A percentile compares a stretch with the other conserved stretches of the same genome.
Evolutionary conservation across 2,113 vertebrate species (phyloP).

Genomic region (Bos javanicus): DNA sequence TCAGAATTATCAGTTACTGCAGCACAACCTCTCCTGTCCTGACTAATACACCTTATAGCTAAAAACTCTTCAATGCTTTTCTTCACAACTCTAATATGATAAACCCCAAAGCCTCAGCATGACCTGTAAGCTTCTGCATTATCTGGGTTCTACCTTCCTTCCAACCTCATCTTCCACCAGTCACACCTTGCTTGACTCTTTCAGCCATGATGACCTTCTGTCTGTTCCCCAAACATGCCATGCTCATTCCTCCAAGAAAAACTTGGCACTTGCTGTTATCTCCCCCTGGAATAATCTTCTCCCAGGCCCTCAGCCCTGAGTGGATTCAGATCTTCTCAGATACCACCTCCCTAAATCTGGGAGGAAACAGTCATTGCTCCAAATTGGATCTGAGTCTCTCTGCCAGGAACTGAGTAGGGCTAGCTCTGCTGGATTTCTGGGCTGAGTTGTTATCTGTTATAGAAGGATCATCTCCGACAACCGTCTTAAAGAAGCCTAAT

Average conservation of each 20-base stretch:
- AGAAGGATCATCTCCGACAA: no score
- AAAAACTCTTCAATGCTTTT: neutral
- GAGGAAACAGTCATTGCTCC: no score
- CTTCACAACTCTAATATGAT: rapidly evolving
- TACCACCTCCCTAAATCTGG: neutral
- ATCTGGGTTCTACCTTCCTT: neutral
- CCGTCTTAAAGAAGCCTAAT: neutral
- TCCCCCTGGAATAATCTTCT: neutral
- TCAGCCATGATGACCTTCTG: neutral
- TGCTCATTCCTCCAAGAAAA: no score
- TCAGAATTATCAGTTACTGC: neutral
- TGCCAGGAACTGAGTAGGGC: no score
- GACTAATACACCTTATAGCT: neutral
- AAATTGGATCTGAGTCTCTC: no score
- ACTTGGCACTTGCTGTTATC: neutral
- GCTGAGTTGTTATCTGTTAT: no score
- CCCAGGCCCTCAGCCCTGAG: no score
- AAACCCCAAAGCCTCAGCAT: neutral
- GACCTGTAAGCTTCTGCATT: rapidly evolving
- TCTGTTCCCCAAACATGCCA: neutral
- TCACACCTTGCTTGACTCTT: neutral
- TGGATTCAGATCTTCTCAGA: neutral
- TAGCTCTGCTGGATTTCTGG: no score
- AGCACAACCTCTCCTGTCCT: neutral
- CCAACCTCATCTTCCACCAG: neutral